A percentile compares a stretch with the other conserved stretches of the same genome.
Evolutionary conservation across 2,888 invertebrate genomes (phyloP).

Genomic region (Cantharis flavilabris): DNA sequence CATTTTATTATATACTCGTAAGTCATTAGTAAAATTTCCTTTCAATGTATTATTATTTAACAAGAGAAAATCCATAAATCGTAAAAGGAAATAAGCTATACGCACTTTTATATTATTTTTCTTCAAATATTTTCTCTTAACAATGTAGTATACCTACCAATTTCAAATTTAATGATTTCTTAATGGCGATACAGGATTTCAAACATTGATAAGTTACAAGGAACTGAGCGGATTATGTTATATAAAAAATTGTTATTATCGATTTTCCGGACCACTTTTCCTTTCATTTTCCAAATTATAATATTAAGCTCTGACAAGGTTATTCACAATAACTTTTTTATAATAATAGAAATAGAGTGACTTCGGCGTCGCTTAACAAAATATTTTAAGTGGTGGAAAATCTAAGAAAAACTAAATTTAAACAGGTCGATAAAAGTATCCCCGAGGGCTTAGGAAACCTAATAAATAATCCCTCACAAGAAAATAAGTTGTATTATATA

Average conservation of each 20-base stretch:
- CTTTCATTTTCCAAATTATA: background rate
- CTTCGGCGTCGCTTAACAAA: background rate
- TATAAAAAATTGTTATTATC: constrained; percentile 19
- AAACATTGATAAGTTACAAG: constrained; percentile 13
- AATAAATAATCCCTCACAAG: background rate
- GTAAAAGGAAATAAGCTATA: background rate
- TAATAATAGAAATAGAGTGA: background rate
- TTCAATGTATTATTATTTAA: background rate
- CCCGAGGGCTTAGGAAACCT: background rate
- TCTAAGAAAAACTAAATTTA: background rate
- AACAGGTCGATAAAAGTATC: background rate
- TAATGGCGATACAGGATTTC: constrained; percentile 2
- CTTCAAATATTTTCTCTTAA: background rate
- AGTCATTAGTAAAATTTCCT: background rate
- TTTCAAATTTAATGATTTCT: background rate
- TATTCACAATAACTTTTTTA: background rate
- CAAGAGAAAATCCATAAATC: background rate
- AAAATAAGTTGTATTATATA: background rate
- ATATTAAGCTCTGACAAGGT: background rate
- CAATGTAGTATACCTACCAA: background rate
- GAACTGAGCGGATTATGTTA: constrained; percentile 17
- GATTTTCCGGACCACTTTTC: constrained; percentile 7
- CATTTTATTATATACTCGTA: too few relatives aligned
- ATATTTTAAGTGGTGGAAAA: background rate
- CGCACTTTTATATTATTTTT: background rate